These are phyloP conservation scores for Thysanoteuthis rhombus DNA, from an alignment of 2,888 invertebrate species.

Conservation along the genomic window DNA sequence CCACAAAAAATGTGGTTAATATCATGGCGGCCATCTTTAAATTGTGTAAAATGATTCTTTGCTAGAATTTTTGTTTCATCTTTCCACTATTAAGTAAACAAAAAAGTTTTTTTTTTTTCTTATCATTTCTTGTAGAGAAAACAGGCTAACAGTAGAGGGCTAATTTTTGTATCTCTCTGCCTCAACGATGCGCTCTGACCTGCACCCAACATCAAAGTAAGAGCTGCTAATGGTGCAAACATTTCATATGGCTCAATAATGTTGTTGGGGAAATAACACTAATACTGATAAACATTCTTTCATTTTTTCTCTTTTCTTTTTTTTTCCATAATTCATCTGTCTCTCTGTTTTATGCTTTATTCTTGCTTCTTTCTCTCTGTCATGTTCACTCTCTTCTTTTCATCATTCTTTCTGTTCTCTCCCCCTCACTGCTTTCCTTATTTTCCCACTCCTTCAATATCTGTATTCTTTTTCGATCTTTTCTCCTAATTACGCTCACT, in stretches of 20 bases:
- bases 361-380: background rate
- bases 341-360: background rate
- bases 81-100: background rate
- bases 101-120: background rate
- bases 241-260: background rate
- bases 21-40: background rate
- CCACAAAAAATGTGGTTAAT: background rate
- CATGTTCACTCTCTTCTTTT: background rate
- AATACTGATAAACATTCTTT: background rate
- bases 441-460: too few species aligned
- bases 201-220: background rate
- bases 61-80: background rate
- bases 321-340: background rate
- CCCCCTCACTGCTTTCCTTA: too few species aligned
- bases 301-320: background rate
- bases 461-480: too few species aligned
- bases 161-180: background rate
- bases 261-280: background rate
- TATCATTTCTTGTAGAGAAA: background rate
- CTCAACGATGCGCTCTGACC: background rate
- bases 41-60: background rate
- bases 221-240: background rate
- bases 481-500: too few species aligned
- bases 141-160: background rate
- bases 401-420: too few species aligned